These are phyloP conservation scores for Paracentrotus lividus DNA, from an alignment of 53 echinoderm and acorn worm genomes.

Conservation along the genomic window DNA sequence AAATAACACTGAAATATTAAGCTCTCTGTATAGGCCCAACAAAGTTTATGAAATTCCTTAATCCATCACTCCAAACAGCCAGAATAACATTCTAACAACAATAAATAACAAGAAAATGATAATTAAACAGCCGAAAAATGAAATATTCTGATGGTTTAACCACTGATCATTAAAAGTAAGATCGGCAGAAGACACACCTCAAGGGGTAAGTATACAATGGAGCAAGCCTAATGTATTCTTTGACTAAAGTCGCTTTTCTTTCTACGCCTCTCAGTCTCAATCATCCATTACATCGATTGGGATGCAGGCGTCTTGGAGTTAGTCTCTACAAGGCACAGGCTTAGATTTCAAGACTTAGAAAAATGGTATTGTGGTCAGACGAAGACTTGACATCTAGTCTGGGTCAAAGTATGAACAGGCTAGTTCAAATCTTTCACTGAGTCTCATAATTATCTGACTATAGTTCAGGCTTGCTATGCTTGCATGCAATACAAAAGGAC, in stretches of 20 bases:
- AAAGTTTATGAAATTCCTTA: too few relatives aligned
- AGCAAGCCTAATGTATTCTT: neutral
- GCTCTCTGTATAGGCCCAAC: too few relatives aligned
- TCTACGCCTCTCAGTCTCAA: neutral
- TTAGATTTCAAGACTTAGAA: too few relatives aligned
- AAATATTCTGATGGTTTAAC: slow-evolving; percentile 31
- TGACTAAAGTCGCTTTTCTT: slow-evolving; percentile 12
- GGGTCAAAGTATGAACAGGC: too few relatives aligned
- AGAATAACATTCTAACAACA: neutral
- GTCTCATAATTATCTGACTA: too few relatives aligned
- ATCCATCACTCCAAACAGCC: neutral
- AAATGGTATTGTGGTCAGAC: too few relatives aligned
- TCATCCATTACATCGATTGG: slow-evolving; percentile 55
- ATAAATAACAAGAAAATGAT: neutral
- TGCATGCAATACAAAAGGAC: too few relatives aligned
- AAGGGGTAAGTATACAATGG: neutral
- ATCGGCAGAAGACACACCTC: neutral
- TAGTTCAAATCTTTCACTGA: too few relatives aligned
- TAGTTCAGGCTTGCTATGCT: too few relatives aligned
- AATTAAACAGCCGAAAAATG: neutral
- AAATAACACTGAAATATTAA: too few relatives aligned
- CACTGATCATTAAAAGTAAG: slow-evolving; percentile 26
- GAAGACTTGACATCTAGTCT: too few relatives aligned
- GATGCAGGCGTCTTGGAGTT: neutral
- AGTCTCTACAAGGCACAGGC: too few relatives aligned